Conservation (phyloP, 2,888 invertebrate species). For the Trissonchulus latispiculum region DNA sequence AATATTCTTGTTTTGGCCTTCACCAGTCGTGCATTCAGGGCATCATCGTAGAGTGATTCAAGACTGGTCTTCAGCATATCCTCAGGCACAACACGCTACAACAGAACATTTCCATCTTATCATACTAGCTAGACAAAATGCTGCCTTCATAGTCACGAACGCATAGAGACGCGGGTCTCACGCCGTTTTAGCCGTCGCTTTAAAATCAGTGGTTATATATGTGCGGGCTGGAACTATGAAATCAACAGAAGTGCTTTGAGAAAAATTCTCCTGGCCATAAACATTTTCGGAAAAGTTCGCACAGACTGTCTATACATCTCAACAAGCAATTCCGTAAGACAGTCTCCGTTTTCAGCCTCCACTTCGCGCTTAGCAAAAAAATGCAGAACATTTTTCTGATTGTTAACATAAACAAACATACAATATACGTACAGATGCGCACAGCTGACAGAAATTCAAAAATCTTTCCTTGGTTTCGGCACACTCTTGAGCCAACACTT, state of each 20-base stretch:
- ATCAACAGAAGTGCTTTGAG: too few species aligned
- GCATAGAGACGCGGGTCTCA: not conserved
- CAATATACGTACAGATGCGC: not conserved
- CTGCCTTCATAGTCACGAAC: not conserved
- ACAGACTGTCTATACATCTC: too few species aligned
- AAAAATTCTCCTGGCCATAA: too few species aligned
- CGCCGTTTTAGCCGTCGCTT: too few species aligned
- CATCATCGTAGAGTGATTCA: not conserved
- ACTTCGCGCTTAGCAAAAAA: not conserved
- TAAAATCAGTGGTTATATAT: too few species aligned
- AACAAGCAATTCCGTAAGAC: too few species aligned
- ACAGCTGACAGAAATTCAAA: not conserved
- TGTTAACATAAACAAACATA: too few species aligned
- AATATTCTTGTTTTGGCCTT: slow-evolving; percentile 95
- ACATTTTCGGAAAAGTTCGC: too few species aligned
- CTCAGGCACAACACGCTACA: slow-evolving; percentile 16
- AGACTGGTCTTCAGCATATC: not conserved
- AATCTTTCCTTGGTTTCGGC: not conserved
- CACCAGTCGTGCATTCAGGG: slow-evolving; percentile 50
- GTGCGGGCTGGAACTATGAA: too few species aligned
- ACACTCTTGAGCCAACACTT: not conserved
- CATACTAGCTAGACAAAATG: too few species aligned
- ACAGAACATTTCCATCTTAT: too few species aligned
- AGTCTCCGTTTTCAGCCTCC: not conserved
- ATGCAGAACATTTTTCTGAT: not conserved